A percentile compares a stretch with the other conserved stretches of the same genome.
phyloP scores from a whole-genome alignment of 2,888 invertebrate species.

The Arrhopalites spinosus region DNA sequence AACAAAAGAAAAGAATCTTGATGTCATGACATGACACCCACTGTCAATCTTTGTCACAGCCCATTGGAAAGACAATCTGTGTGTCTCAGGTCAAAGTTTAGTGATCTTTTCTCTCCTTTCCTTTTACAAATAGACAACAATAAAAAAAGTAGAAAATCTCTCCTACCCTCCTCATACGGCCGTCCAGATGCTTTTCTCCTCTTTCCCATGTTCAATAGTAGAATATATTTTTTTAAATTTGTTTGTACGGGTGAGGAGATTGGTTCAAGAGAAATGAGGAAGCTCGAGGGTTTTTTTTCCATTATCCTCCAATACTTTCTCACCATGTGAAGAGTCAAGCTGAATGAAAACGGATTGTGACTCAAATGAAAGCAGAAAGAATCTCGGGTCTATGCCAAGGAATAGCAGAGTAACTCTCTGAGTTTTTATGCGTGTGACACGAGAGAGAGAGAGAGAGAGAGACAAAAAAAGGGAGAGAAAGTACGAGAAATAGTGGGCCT shows the following conservation, averaged over 20 bases:
- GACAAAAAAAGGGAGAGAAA: not conserved
- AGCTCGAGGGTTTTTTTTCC: not conserved
- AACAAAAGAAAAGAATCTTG: too few species aligned
- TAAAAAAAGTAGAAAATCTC: too few species aligned
- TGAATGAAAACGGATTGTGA: slow-evolving; percentile 26
- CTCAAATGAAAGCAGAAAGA: slow-evolving; percentile 13
- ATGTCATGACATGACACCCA: too few species aligned
- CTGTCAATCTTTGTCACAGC: slow-evolving; percentile 28
- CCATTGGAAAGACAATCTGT: slow-evolving; percentile 5
- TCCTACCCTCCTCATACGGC: not conserved
- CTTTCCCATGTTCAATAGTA: not conserved
- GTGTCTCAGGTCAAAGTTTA: not conserved
- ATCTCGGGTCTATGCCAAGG: slow-evolving; percentile 11
- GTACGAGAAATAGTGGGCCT: not conserved
- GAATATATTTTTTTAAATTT: not conserved
- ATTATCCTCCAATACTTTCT: slow-evolving; percentile 5
- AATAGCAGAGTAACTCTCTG: not conserved
- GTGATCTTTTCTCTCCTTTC: too few species aligned
- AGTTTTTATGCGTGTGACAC: not conserved
- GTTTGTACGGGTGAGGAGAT: slow-evolving; percentile 21
- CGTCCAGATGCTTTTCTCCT: not conserved
- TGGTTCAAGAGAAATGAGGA: not conserved
- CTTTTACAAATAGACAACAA: too few species aligned
- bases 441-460: not conserved
- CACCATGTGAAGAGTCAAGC: not conserved